Evolutionary conservation across 2,113 vertebrate species (phyloP), one percentile per base, ranked within the genome.

Genomic region (Entomyzon cyanotis): DNA sequence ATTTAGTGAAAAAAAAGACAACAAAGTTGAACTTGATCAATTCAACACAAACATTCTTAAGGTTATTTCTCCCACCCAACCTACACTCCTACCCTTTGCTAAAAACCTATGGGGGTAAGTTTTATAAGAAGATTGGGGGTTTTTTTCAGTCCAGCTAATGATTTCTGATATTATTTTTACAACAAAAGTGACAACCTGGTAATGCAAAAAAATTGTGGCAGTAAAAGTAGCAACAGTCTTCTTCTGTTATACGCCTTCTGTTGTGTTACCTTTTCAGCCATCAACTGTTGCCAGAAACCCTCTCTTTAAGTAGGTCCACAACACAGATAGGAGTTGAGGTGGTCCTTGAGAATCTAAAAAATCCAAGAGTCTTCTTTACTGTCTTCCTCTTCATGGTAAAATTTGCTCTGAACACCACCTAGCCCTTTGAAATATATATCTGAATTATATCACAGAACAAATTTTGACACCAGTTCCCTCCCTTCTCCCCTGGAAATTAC

Each of bases 61-160:
- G 37, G 35, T 13, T 74, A 55, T 33, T 68, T 35, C 5, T 3
- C 7, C 3, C 31, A 41, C 3, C 2, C 15, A 30, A 10, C 42
- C 49, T 63, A 33, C 10, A 63, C 5, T 3, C 6, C 11, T 39
- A 10, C 13, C 13, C 3, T 63, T 31, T 60, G 12, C 27, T 60
- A 47, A 81, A 89, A 87, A 21, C 8, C 1, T 5, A 19, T 3
- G 18, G 4, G 10, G 5, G 10, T 23, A 64, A 42, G 10, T 39
- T 91, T 73, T 44, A 13, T 31, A 24, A 30, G 10, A 37, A 18
- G 6, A 24, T 9, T 60, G 9, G 3, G 8, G 2, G 0, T 0
- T 24, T 79, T 65, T 65, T 59, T 56, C 28, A 35, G 3, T 70
- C 27, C n/a, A 3, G 22, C 3, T 35, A 14, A n/a, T 46, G 9